These are phyloP conservation scores for Mola mola DNA, from an alignment of 2,113 vertebrate species.

Conservation along the genomic window DNA sequence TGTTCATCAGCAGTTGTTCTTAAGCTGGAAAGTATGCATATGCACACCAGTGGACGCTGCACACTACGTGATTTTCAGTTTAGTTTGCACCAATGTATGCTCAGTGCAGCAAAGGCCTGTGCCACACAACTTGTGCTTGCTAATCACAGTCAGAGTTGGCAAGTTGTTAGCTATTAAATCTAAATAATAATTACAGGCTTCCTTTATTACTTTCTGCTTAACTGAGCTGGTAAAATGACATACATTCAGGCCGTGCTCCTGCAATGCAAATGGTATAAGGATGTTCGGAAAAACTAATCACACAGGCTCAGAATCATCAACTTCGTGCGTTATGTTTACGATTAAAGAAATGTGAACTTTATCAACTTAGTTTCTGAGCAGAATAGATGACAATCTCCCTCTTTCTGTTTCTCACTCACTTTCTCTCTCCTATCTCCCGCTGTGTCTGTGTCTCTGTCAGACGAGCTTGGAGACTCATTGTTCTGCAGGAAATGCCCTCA, in stretches of 20 bases:
- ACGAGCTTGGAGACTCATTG: conserved; percentile 70
- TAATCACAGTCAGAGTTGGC: background rate
- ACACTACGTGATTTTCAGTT: no score
- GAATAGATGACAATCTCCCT: conserved; percentile 3
- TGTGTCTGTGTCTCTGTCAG: conserved; percentile 55
- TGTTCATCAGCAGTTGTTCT: no score
- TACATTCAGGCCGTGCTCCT: no score
- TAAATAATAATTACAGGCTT: background rate
- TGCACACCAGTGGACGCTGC: no score
- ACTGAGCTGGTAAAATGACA: background rate
- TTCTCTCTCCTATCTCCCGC: conserved; percentile 32
- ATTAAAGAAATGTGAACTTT: conserved; percentile 9
- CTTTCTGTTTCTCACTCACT: conserved; percentile 20
- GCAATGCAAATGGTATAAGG: background rate
- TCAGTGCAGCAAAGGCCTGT: background rate
- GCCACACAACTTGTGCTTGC: background rate
- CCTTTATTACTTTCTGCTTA: background rate
- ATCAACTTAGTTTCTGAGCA: conserved; percentile 9
- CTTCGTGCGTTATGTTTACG: conserved; percentile 9
- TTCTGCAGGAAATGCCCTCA: conserved; percentile 75
- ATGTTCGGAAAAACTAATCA: conserved; percentile 9
- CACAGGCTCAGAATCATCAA: conserved; percentile 10
- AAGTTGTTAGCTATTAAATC: background rate
- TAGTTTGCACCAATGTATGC: no score
- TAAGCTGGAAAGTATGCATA: no score